Base-by-base conservation (phyloP, 64 coral and sea anemone genomes). In the Stylophora pistillata region DNA sequence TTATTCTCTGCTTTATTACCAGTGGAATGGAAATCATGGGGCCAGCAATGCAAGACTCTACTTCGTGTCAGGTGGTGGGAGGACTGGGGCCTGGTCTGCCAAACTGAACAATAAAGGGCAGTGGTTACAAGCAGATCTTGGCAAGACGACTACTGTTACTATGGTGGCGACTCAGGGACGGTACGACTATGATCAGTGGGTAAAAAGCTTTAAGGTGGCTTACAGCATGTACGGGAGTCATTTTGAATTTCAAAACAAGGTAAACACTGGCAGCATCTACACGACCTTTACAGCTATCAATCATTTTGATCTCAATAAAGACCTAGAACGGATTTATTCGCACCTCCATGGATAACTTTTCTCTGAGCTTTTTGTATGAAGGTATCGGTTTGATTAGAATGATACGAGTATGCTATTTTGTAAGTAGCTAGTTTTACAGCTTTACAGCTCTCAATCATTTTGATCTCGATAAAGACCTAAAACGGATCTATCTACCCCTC, bases 91-190 rank as follows among this genome's bases (percentile, higher is more conserved):
- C n/a, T 68, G 64, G 64, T 68, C 64, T 21, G 20, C 64, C 7
- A n/a, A 28, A 25, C 20, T 68, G 7, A 68, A n/a, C 26, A 81
- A 55, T 26, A 55, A 61, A 56, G 21, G 53, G 53, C 52, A 62
- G 30, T 82, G 28, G 10, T 13, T 69, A 33, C 23, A 85, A 27
- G 81, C 68, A 30, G 62, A 85, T 28, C 70, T 85, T 20, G 63
- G 70, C 23, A 31, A 69, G 34, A 85, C 70, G 56, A 68, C 70
- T 9, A 47, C 25, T 1, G 17, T 85, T 12, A 53, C 81, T 25
- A 62, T 62, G 41, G 81, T 85, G 20, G 81, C 60, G 53, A 85
- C 81, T 13, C 81, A 85, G 70, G 81, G 81, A 30, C 81, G 81
- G 68, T 69, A 85, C 63, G 81, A 85, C 2, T 0, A 20, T 33